These are phyloP conservation scores for Homarus americanus DNA, from an alignment of 1,140 invertebrate species.

Conservation along the genomic window DNA sequence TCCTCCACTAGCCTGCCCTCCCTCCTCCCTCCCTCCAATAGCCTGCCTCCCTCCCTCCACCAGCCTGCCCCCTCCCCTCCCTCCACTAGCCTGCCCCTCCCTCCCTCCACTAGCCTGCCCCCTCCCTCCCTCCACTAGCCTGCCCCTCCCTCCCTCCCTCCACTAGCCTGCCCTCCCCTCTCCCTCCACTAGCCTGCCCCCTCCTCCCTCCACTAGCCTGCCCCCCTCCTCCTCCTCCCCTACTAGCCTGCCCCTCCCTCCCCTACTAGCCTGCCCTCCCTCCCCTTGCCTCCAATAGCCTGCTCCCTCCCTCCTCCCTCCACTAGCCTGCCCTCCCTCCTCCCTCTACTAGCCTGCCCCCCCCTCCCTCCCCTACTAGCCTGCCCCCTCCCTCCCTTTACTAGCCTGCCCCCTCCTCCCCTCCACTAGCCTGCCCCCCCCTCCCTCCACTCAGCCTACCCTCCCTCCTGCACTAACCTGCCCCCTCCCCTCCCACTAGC, in stretches of 20 bases:
- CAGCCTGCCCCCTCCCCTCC: neutral
- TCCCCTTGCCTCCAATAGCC: neutral
- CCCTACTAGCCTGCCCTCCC: too few species aligned
- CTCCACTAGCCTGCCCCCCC: neutral
- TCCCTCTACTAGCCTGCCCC: neutral
- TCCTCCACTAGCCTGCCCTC: neutral
- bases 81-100: neutral
- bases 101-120: neutral
- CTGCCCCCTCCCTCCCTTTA: neutral
- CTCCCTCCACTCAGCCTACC: neutral
- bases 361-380: conserved; percentile 5
- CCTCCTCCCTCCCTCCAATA: too few species aligned
- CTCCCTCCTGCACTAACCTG: too few species aligned
- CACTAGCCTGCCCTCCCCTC: neutral
- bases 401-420: neutral
- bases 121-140: neutral
- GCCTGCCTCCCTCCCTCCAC: neutral
- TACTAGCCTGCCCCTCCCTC: too few species aligned
- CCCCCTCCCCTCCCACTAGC: neutral
- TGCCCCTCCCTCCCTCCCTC: neutral
- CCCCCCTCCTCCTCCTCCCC: neutral
- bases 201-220: neutral
- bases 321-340: neutral
- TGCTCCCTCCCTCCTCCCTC: neutral
- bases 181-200: neutral